These are phyloP conservation scores for Mactromeris polynyma DNA, from an alignment of 2,888 invertebrate species.

Conservation along the genomic window DNA sequence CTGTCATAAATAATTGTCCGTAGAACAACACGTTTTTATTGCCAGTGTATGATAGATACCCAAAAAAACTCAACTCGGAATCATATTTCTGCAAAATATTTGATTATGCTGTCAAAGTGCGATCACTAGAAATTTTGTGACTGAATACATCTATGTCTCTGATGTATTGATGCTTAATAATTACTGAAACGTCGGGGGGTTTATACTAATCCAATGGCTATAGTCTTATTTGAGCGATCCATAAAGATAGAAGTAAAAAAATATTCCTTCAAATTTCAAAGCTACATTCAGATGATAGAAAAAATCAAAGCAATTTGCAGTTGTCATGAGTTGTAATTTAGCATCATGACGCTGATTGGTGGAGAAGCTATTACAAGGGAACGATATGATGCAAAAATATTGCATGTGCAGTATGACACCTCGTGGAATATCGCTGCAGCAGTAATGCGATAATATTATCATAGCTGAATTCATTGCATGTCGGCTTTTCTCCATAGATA, in stretches of 20 bases:
- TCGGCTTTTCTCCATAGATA: background rate
- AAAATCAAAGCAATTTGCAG: constrained; percentile 23
- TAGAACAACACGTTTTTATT: background rate
- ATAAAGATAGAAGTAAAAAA: constrained; percentile 9
- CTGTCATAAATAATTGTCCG: constrained; percentile 3
- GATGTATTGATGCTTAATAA: background rate
- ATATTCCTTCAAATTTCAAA: constrained; percentile 7
- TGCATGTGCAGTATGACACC: constrained; percentile 18
- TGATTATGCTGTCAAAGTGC: constrained; percentile 8
- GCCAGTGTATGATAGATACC: background rate
- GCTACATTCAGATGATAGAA: constrained; percentile 9
- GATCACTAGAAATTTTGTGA: background rate
- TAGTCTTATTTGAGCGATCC: background rate
- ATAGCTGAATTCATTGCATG: constrained; percentile 14
- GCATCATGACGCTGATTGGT: constrained; percentile 4
- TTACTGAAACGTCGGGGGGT: background rate
- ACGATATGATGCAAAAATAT: background rate
- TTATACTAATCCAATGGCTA: constrained; percentile 13
- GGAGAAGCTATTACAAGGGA: constrained; percentile 9
- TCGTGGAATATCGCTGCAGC: background rate
- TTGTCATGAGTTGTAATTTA: constrained; percentile 25
- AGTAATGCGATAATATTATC: constrained; percentile 21
- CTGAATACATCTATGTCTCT: background rate
- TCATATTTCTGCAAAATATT: background rate
- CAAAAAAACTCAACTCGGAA: background rate